phyloP scores from a whole-genome alignment of 2,888 invertebrate species.

The Ectemnius cavifrons region DNA sequence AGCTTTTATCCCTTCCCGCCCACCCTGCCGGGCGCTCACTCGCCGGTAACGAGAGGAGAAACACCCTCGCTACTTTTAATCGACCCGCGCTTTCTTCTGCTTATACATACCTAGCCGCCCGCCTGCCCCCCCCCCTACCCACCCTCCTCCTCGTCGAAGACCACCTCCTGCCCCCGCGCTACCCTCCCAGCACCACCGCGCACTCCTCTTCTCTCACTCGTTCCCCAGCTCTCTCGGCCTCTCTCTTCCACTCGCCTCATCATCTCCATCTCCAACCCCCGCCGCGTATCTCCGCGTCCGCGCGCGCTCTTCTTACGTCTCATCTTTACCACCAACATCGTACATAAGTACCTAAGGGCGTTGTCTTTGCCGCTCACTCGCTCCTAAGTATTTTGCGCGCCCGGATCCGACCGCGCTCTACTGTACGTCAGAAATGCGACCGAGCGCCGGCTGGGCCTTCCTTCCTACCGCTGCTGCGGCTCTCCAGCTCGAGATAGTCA shows the following conservation, averaged over 20 bases:
- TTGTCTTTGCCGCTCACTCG: slow-evolving; percentile 71
- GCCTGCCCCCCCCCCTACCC: slow-evolving; percentile 48
- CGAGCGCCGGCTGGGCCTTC: slow-evolving; percentile 34
- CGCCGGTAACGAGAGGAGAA: slow-evolving; percentile 78
- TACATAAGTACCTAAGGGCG: slow-evolving; percentile 73
- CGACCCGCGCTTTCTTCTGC: slow-evolving; percentile 78
- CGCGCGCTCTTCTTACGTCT: slow-evolving; percentile 64
- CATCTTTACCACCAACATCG: slow-evolving; percentile 70
- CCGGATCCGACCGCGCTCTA: slow-evolving; percentile 8
- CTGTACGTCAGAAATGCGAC: slow-evolving; percentile 40
- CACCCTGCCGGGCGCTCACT: slow-evolving; percentile 41
- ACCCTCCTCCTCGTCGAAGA: slow-evolving; percentile 53
- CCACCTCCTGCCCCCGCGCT: slow-evolving; percentile 52
- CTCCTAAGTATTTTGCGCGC: slow-evolving; percentile 57
- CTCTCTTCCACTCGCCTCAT: slow-evolving; percentile 48
- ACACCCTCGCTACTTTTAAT: slow-evolving; percentile 79
- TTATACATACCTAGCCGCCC: slow-evolving; percentile 76
- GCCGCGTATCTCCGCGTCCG: slow-evolving; percentile 51
- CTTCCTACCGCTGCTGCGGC: not conserved
- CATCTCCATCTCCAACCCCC: slow-evolving; percentile 58
- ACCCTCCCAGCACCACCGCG: slow-evolving; percentile 62
- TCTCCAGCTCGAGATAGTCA: not conserved
- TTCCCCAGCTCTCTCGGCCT: too few relatives aligned
- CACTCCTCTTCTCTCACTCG: slow-evolving; percentile 54
- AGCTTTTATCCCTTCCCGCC: slow-evolving; percentile 53